Evolutionary conservation across 2,888 invertebrate genomes (phyloP).

Genomic region (Drepanosiphum platanoidis): DNA sequence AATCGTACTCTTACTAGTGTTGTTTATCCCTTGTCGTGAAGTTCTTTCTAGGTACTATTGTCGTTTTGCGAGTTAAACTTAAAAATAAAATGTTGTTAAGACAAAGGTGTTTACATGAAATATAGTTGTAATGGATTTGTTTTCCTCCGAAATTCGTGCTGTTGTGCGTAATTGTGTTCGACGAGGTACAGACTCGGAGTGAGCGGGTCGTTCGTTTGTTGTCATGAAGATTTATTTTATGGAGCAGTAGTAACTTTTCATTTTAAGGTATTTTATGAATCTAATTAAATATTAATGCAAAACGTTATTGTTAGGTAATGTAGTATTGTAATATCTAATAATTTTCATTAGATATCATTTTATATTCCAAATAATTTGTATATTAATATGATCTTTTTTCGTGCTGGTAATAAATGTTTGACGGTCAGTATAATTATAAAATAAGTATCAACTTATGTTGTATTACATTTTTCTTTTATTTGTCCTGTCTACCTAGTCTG

Average conservation of each 20-base stretch:
- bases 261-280: conserved; percentile 6
- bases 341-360: not conserved
- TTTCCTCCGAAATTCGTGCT: conserved; percentile 13
- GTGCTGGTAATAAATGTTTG: not conserved
- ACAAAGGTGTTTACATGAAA: not conserved
- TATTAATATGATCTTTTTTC: not conserved
- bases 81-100: not conserved
- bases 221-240: conserved; percentile 30
- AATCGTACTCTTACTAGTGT: not conserved
- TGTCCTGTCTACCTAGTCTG: not conserved
- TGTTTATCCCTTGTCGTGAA: not conserved
- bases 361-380: not conserved
- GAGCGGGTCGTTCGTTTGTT: not conserved
- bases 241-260: conserved; percentile 26
- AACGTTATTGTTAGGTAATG: not conserved
- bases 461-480: not conserved
- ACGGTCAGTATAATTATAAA: not conserved
- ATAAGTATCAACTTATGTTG: not conserved
- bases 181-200: not conserved
- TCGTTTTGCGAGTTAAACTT: not conserved
- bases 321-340: not conserved
- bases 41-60: not conserved
- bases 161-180: conserved; percentile 30
- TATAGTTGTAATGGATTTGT: conserved; percentile 23
- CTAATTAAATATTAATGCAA: not conserved